Evolutionary conservation across 2,797 vertebrate genomes (phyloP), one percentile per base, ranked within the genome.

Genomic region (Pseudochromis fuscus): DNA sequence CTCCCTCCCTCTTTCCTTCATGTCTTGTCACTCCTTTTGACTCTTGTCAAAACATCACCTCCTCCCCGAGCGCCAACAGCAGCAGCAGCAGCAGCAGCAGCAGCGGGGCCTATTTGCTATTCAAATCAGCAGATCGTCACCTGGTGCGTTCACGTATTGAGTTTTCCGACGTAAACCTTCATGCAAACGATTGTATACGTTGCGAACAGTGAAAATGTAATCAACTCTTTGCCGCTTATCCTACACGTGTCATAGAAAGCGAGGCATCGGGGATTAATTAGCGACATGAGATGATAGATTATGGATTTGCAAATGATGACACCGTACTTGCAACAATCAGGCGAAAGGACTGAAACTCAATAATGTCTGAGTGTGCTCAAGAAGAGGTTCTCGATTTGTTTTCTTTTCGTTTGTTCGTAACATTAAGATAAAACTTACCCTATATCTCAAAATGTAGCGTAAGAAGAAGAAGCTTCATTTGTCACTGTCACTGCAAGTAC

Each of bases 71-170:
- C n/a, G 7, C 51, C 24, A 61, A 67, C 76, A 75, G 68, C 79
- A 59, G 50, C 61, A 66, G 46, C 61, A 57, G n/a, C n/a, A n/a
- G n/a, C 24, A 61, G 65, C 76, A 75, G 68, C 79, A 59, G 50
- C 61, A 66, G 46, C 61, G 53, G 33, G 62, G 55, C 62, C 42
- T 58, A 86, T 90, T 87, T 89, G 81, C 78, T 75, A 87, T 87
- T 89, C 86, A 88, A 89, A 89, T 90, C 15, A 37, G 3, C 38
- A 57, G 30, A 33, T 67, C n/a, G n/a, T 87, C 69, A 66, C 70
- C 66, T 58, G 50, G 19, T 35, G 28, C 33, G 19, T 63, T 52
- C 46, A 30, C 58, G 46, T 73, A 35, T 60, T 49, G 61, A 7
- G 12, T n/a, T 11, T 19, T 45, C 12, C 21, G 8, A 42, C 31